Conservation (phyloP, 2,888 invertebrate species). For the Sinodicranocentrus sp. region DNA sequence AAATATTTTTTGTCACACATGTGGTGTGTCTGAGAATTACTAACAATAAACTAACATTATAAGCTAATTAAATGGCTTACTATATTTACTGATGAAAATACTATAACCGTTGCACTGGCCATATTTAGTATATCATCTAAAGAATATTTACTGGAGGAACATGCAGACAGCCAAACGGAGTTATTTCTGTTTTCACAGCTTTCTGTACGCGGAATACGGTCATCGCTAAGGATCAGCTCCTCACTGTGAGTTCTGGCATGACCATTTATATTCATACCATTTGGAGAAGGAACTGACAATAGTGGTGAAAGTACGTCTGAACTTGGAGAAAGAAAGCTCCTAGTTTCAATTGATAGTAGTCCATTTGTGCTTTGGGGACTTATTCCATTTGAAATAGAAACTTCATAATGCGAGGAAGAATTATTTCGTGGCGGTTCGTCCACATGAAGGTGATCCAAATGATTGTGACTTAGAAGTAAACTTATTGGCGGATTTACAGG, state of each 20-base stretch:
- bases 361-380: conserved; percentile 34
- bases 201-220: background rate
- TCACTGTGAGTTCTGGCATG: conserved; percentile 19
- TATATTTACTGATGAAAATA: conserved; percentile 48
- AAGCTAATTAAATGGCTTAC: too few species aligned
- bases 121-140: conserved; percentile 30
- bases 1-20: background rate
- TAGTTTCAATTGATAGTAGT: conserved; percentile 24
- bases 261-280: conserved; percentile 40
- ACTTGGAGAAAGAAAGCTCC: conserved; percentile 43
- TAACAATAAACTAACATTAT: background rate
- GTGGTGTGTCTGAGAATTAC: too few species aligned
- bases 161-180: background rate
- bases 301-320: conserved; percentile 57
- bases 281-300: conserved; percentile 33
- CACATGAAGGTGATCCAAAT: conserved; percentile 39
- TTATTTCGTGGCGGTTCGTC: conserved; percentile 20
- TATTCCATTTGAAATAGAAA: conserved; percentile 30
- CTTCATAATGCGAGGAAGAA: conserved; percentile 47
- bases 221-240: too few species aligned
- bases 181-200: background rate
- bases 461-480: conserved; percentile 43
- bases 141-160: conserved; percentile 12
- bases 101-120: conserved; percentile 16
- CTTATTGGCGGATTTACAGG: conserved; percentile 32